phyloP scores from a whole-genome alignment of 1,140 invertebrate genomes.

The Aporrectodea caliginosa region DNA sequence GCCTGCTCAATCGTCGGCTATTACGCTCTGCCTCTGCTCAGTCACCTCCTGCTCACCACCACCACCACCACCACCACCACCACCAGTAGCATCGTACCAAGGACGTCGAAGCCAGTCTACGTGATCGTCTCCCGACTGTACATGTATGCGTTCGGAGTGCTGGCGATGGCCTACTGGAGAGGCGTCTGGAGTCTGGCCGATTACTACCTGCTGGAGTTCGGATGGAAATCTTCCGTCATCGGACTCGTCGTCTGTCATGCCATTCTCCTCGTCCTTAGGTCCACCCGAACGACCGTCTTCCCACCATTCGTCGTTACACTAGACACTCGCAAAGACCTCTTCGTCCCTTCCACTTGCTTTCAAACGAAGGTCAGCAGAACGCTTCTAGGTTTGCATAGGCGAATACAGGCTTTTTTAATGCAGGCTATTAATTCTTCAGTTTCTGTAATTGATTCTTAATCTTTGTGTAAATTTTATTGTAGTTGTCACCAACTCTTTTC shows the following conservation, averaged over 20 bases:
- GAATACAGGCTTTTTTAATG: neutral
- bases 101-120: neutral
- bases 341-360: slow-evolving; percentile 12
- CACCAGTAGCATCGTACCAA: too few species aligned
- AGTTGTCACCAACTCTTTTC: too few species aligned
- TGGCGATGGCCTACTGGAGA: slow-evolving; percentile 21
- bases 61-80: too few species aligned
- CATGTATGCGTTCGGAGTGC: slow-evolving; percentile 4
- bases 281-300: slow-evolving; percentile 12
- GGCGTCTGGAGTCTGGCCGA: slow-evolving; percentile 14
- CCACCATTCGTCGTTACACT: slow-evolving; percentile 12
- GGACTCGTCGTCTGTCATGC: slow-evolving; percentile 10
- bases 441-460: too few species aligned
- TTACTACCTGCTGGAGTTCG: slow-evolving; percentile 5
- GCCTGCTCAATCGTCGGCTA: slow-evolving; percentile 1
- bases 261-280: neutral
- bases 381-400: too few species aligned
- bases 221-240: neutral
- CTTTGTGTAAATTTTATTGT: too few species aligned
- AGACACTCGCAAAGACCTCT: neutral
- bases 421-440: too few species aligned
- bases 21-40: slow-evolving; percentile 2
- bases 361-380: neutral
- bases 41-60: neutral
- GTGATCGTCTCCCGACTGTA: neutral